A percentile compares a stretch with the other conserved stretches of the same genome.
Conservation (phyloP, 2,797 vertebrate genomes). For the Paedocypris micromegethes region DNA sequence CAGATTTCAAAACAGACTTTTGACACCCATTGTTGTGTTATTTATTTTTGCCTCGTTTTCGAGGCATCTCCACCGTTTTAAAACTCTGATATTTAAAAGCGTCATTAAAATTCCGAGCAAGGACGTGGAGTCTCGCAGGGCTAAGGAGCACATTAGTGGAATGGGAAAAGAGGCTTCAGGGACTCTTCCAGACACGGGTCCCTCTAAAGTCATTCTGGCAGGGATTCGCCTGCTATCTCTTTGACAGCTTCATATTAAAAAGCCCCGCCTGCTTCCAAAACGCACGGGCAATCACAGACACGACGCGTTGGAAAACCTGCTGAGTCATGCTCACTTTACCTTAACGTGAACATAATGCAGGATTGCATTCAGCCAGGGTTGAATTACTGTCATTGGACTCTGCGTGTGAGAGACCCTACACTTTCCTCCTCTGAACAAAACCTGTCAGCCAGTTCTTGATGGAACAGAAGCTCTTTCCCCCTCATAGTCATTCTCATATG, state of each 20-base stretch:
- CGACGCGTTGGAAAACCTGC: conserved; percentile 36
- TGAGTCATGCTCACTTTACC: conserved; percentile 43
- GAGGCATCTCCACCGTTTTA: conserved; percentile 2
- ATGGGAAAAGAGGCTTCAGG: conserved; percentile 37
- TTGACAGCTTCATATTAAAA: conserved; percentile 37
- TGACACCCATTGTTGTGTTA: conserved; percentile 6
- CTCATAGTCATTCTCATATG: conserved; percentile 39
- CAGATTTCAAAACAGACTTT: conserved; percentile 10
- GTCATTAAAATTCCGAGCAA: conserved; percentile 36
- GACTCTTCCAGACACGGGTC: conserved; percentile 26
- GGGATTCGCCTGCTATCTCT: conserved; percentile 13
- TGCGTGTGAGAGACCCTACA: conserved; percentile 5
- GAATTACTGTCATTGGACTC: conserved; percentile 40
- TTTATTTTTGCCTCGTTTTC: conserved; percentile 13
- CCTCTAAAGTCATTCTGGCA: conserved; percentile 31
- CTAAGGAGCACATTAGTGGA: conserved; percentile 32
- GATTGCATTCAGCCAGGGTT: conserved; percentile 36
- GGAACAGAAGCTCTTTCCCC: conserved; percentile 12
- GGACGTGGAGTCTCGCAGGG: conserved; percentile 18
- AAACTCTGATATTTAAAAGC: conserved; percentile 24
- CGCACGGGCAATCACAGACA: conserved; percentile 20
- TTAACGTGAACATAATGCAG: conserved; percentile 39
- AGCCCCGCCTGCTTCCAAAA: conserved; percentile 17
- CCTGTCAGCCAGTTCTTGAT: conserved; percentile 23
- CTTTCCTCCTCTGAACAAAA: conserved; percentile 28